Base-by-base conservation (phyloP, 1,140 invertebrate genomes). In the Mesaphorura yosii region DNA sequence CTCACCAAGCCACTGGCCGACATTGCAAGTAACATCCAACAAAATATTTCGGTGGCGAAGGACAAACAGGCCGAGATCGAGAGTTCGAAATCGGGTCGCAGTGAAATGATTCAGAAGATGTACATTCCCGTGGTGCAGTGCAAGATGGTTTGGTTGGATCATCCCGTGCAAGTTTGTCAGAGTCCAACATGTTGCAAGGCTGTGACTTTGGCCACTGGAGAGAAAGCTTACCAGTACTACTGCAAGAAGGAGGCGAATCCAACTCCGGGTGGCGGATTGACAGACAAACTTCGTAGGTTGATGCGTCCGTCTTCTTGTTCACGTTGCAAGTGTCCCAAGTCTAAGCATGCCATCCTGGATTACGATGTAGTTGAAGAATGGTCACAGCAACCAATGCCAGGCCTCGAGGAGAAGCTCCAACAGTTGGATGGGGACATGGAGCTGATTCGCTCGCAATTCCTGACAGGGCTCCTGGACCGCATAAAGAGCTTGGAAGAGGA, bases 401-500 rank as follows among this genome's bases (percentile, higher is more conserved):
- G 10, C n/a, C 31, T 34, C n/a, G 31, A 10, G 31, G n/a, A 34
- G 31, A 10, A 10, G 10, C 31, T 10, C 10, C 10, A 34, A 10
- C 31, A 34, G 10, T 34, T 10, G 31, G 10, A 10, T 10, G 10
- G n/a, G 10, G 10, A 34, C 10, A 34, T 10, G 31, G 31, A 34
- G 31, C 10, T 10, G n/a, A 34, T 34, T 10, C n/a, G n/a, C n/a
- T 34, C n/a, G 31, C 10, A 34, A 34, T 34, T 34, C n/a, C n/a
- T 34, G n/a, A 34, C 10, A 10, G 31, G n/a, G n/a, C 31, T 10
- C n/a, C 31, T 34, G 31, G 31, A 10, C n/a, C n/a, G n/a, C n/a
- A n/a, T n/a, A n/a, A n/a, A n/a, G n/a, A n/a, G 45, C n/a, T 42
- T 34, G n/a, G 34, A 57, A 10, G 1, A 48, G 23, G 55, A 52